Evolutionary conservation across 2,113 vertebrate species (phyloP).

Genomic region (Silurus meridionalis): DNA sequence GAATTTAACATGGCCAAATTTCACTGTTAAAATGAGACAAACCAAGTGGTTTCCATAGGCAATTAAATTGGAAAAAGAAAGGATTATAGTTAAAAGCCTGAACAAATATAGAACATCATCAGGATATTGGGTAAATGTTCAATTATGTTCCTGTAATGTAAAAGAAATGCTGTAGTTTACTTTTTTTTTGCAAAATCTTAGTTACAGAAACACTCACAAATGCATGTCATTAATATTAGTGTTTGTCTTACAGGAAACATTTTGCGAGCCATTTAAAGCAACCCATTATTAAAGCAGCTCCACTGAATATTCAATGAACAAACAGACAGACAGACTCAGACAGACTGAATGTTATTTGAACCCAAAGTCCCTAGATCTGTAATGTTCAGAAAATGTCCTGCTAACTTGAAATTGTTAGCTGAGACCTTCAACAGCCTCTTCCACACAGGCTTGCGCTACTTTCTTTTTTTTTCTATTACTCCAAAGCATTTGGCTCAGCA

Average conservation of each 20-base stretch:
- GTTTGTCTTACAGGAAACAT: not conserved
- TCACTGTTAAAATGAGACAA: not conserved
- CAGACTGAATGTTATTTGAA: not conserved
- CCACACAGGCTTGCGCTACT: slow-evolving; percentile 22
- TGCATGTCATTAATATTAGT: not conserved
- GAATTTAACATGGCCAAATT: not conserved
- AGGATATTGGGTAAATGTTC: not conserved
- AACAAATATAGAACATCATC: not conserved
- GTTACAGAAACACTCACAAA: not conserved
- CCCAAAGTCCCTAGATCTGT: not conserved
- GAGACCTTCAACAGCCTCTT: not conserved
- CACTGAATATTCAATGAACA: not conserved
- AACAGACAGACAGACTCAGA: not conserved
- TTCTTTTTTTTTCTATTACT: slow-evolving; percentile 16
- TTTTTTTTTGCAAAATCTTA: not conserved
- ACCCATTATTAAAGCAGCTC: no score
- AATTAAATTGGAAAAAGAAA: not conserved
- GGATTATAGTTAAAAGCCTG: not conserved
- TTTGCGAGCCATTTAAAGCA: not conserved
- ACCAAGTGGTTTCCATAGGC: not conserved
- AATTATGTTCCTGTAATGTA: not conserved
- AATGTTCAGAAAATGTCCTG: not conserved
- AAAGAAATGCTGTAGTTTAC: not conserved
- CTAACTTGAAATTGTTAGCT: slow-evolving; percentile 9
- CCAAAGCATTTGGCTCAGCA: slow-evolving; percentile 45